Evolutionary conservation across 2,797 vertebrate genomes (phyloP).

Genomic region (Chanos chanos): DNA sequence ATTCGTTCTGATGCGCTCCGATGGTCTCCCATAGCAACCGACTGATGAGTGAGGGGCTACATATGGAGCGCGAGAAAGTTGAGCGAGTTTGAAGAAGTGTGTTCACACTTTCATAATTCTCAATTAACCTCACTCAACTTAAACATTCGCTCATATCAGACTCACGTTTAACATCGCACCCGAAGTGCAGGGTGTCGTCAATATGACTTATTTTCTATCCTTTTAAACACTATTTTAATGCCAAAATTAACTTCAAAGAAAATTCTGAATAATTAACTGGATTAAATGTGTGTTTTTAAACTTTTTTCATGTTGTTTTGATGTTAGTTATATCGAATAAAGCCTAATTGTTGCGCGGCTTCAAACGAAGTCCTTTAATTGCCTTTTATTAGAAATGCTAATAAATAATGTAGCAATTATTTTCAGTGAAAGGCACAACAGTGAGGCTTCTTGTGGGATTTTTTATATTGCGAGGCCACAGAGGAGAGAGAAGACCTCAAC

Average conservation of each 20-base stretch:
- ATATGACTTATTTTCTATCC: no score
- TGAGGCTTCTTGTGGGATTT: no score
- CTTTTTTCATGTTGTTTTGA: conserved; percentile 3
- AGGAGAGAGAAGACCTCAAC: background rate
- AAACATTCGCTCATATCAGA: conserved; percentile 5
- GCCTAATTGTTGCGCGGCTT: background rate
- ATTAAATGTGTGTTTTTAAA: conserved; percentile 11
- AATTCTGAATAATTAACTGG: conserved; percentile 18
- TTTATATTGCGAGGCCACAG: background rate
- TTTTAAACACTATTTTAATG: no score
- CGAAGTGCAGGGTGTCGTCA: no score
- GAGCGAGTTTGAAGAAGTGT: conserved; percentile 3
- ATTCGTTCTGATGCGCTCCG: conserved; percentile 34
- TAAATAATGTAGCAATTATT: no score
- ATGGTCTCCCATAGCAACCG: conserved; percentile 52
- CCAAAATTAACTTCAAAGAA: conserved; percentile 19
- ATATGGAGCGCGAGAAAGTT: conserved; percentile 27
- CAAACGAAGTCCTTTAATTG: no score
- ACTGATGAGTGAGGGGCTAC: conserved; percentile 38
- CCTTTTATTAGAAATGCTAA: no score
- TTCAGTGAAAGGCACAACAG: no score
- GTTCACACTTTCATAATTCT: conserved; percentile 16
- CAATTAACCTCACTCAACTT: conserved; percentile 10
- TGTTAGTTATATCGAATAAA: conserved; percentile 21
- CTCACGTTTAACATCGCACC: no score